phyloP scores from a whole-genome alignment of 37 sponge, comb jelly and placozoan genomes.

The Ianthella basta region DNA sequence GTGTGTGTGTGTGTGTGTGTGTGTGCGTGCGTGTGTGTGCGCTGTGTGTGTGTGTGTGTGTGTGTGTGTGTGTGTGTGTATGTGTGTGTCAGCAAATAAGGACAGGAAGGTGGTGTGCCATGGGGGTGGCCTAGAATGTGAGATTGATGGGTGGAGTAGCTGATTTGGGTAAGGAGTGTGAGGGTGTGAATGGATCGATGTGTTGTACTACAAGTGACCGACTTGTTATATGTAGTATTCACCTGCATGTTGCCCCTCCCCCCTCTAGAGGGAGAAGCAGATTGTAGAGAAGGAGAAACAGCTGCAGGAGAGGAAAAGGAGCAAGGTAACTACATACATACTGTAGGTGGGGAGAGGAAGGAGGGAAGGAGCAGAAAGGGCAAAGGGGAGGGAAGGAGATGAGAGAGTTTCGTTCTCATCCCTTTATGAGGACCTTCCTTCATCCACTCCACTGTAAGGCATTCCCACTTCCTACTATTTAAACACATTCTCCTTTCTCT shows the following conservation, averaged over 20 bases:
- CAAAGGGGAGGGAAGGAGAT: too few relatives aligned
- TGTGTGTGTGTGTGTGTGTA: conserved; percentile 16
- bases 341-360: too few relatives aligned
- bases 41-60: conserved; percentile 26
- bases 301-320: conserved; percentile 43
- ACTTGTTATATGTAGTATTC: neutral
- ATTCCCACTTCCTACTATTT: too few relatives aligned
- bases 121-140: neutral
- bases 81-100: neutral
- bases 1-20: too few relatives aligned
- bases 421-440: neutral
- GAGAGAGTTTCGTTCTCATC: too few relatives aligned
- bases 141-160: neutral
- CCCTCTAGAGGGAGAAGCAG: conserved; percentile 45
- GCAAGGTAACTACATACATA: neutral
- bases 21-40: conserved; percentile 14
- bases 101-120: neutral
- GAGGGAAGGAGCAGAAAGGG: too few relatives aligned
- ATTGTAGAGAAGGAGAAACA: conserved; percentile 64
- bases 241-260: neutral
- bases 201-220: neutral
- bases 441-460: neutral
- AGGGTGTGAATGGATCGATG: neutral
- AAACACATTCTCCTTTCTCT: neutral
- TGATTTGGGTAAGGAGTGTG: neutral